phyloP scores from a whole-genome alignment of 2,797 vertebrate genomes.

The Chaetodon trifasciatus region DNA sequence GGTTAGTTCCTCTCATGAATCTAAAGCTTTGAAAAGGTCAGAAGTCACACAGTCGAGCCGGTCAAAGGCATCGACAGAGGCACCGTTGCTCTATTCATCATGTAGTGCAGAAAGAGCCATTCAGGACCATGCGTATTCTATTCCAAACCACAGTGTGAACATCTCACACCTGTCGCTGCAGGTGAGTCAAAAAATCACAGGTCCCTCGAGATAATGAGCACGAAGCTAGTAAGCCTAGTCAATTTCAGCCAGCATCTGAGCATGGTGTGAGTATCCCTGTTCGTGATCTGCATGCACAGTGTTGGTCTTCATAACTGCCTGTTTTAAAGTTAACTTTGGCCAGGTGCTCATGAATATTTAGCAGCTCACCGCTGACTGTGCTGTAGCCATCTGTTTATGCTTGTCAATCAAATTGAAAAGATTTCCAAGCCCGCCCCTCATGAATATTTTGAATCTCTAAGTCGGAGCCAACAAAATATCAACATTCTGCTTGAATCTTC shows the following conservation, averaged over 20 bases:
- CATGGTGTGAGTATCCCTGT: conserved; percentile 28
- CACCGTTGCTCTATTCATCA: conserved; percentile 22
- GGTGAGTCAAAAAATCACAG: conserved; percentile 45
- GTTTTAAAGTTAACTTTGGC: conserved; percentile 74
- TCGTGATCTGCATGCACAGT: conserved; percentile 54
- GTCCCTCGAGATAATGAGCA: conserved; percentile 54
- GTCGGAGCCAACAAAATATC: conserved; percentile 39
- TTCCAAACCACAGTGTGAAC: conserved; percentile 33
- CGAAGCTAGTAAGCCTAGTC: conserved; percentile 26
- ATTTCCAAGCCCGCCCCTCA: conserved; percentile 47
- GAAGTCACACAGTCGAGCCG: conserved; percentile 12
- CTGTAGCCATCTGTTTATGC: conserved; percentile 75
- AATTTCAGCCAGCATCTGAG: conserved; percentile 37
- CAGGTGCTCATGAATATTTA: conserved; percentile 84
- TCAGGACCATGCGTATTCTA: conserved; percentile 36
- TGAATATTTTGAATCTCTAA: conserved; percentile 63
- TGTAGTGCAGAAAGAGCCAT: conserved; percentile 5
- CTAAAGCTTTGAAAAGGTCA: conserved; percentile 35
- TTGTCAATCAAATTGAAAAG: conserved; percentile 70
- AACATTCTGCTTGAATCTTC: conserved; percentile 19
- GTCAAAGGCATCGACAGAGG: conserved; percentile 15
- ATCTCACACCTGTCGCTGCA: conserved; percentile 58
- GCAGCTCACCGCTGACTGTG: conserved; percentile 54
- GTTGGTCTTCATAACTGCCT: conserved; percentile 34
- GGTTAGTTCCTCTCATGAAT: background rate